A percentile compares a stretch with the other conserved stretches of the same genome.
Conservation (phyloP, 2,113 vertebrate genomes). For the Myotis brandtii region DNA sequence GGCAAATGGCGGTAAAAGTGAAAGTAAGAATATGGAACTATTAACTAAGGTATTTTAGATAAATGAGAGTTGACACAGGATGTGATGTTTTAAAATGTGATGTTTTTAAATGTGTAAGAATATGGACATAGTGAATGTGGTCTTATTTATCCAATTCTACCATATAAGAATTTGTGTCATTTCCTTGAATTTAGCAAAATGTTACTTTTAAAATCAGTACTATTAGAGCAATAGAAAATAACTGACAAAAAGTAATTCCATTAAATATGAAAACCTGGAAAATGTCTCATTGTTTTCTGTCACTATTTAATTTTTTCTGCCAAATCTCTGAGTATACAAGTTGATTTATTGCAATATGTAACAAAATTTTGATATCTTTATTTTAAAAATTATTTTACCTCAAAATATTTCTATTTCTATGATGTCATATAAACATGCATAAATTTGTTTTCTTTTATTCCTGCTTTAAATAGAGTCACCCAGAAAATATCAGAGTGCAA, state of each 20-base stretch:
- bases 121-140: background rate
- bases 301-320: background rate
- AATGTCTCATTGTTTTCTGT: background rate
- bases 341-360: background rate
- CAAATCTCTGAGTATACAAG: background rate
- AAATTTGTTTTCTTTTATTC: background rate
- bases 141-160: background rate
- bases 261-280: background rate
- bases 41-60: background rate
- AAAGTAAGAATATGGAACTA: background rate
- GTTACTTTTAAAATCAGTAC: background rate
- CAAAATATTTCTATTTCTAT: background rate
- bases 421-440: background rate
- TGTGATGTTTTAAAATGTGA: background rate
- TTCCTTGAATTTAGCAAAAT: slow-evolving; percentile 21
- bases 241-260: background rate
- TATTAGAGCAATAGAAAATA: background rate
- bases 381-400: background rate
- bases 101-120: background rate
- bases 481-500: background rate
- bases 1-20: background rate
- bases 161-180: background rate
- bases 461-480: background rate
- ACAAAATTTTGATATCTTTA: background rate
- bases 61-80: background rate